These are phyloP conservation scores for Eclectus roratus DNA, from an alignment of 2,113 vertebrate species.

Conservation along the genomic window DNA sequence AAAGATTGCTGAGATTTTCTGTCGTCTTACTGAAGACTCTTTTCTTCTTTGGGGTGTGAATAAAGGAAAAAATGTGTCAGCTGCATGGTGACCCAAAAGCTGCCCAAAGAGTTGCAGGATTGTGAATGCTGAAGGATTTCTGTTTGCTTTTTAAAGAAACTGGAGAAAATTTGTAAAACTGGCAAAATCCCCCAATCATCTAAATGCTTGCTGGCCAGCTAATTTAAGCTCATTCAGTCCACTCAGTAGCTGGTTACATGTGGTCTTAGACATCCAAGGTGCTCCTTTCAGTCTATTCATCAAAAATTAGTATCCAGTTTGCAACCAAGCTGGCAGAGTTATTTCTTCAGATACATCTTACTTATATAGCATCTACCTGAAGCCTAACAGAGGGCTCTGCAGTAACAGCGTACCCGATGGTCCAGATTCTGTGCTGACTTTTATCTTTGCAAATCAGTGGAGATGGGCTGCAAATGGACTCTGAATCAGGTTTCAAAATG, in stretches of 20 bases:
- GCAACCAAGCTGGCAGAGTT: background rate
- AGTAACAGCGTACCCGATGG: too few species aligned
- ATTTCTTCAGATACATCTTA: background rate
- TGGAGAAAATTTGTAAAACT: background rate
- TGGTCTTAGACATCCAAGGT: background rate
- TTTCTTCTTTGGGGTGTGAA: background rate
- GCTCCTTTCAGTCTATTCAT: background rate
- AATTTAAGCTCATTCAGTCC: background rate
- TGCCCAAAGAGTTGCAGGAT: background rate
- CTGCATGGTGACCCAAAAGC: background rate
- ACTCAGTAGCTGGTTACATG: background rate
- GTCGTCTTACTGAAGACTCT: background rate
- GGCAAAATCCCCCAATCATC: background rate
- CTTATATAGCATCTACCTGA: accelerated
- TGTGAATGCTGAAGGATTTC: background rate
- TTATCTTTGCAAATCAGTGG: background rate
- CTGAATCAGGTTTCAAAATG: background rate
- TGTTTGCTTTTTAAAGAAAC: background rate
- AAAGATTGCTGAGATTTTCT: background rate
- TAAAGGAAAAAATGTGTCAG: background rate
- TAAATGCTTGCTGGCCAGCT: background rate
- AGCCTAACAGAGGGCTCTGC: background rate
- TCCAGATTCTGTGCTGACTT: background rate
- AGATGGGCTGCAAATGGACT: background rate
- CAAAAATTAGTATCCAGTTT: background rate